Evolutionary conservation across 2,113 vertebrate species (phyloP).

Genomic region (Marmota monax): DNA sequence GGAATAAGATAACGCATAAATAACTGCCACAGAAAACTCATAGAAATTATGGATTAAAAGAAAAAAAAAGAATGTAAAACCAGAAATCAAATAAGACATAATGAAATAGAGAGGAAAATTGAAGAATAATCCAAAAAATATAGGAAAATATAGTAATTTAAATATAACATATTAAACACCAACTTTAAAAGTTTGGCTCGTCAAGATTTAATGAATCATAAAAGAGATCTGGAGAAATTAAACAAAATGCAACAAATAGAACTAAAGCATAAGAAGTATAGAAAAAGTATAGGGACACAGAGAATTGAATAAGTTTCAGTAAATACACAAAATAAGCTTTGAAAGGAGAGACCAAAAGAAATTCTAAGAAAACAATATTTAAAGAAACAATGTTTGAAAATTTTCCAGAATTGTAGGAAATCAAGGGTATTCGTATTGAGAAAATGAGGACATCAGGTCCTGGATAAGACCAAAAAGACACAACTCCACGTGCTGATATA

Average conservation of each 20-base stretch:
- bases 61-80: background rate
- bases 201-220: background rate
- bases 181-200: background rate
- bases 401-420: background rate
- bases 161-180: background rate
- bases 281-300: background rate
- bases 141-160: background rate
- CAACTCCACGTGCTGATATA: background rate
- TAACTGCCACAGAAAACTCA: background rate
- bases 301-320: background rate
- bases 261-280: background rate
- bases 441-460: background rate
- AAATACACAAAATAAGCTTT: background rate
- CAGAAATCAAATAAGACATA: conserved; percentile 1
- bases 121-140: background rate
- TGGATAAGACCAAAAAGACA: background rate
- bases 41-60: background rate
- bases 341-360: background rate
- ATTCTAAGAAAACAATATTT: background rate
- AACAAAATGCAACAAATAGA: background rate
- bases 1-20: background rate
- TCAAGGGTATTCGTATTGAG: background rate
- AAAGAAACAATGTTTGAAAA: background rate
- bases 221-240: background rate
- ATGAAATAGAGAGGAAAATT: background rate